These are phyloP conservation scores for Marasmarcha lunaedactyla DNA, from an alignment of 2,888 invertebrate genomes.

Conservation along the genomic window DNA sequence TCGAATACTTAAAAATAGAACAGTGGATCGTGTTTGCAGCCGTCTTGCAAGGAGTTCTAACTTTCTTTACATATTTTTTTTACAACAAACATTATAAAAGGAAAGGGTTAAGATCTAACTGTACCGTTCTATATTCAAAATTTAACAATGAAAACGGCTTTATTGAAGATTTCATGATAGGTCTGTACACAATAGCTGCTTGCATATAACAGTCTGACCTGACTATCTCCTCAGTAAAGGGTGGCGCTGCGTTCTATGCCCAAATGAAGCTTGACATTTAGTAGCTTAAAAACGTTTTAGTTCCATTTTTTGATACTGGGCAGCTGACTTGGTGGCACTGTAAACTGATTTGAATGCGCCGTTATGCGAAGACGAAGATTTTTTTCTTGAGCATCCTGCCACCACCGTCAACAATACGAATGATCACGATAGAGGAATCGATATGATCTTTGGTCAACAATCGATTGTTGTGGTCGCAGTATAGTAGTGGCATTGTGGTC, in stretches of 20 bases:
- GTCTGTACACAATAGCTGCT: too few relatives aligned
- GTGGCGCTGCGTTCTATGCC: too few relatives aligned
- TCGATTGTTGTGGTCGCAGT: conserved; percentile 38
- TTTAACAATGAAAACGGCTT: too few relatives aligned
- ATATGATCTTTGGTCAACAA: conserved; percentile 54
- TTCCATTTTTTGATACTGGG: too few relatives aligned
- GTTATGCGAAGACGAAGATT: neutral
- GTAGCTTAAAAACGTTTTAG: too few relatives aligned
- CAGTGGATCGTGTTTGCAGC: conserved; percentile 5
- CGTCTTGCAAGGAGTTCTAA: neutral
- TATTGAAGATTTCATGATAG: too few relatives aligned
- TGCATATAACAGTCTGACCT: too few relatives aligned
- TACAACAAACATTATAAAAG: neutral
- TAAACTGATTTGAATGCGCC: neutral
- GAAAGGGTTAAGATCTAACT: too few relatives aligned
- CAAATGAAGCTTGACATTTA: too few relatives aligned
- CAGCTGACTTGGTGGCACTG: too few relatives aligned
- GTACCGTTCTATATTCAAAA: too few relatives aligned
- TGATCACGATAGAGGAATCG: conserved; percentile 42
- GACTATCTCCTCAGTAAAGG: too few relatives aligned
- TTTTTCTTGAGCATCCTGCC: conserved; percentile 30
- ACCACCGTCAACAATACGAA: conserved; percentile 34
- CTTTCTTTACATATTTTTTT: neutral
- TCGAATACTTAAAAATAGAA: conserved; percentile 48
- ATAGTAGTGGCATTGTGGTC: conserved; percentile 31